Base-by-base conservation (phyloP, 2,888 invertebrate species). In the Rhorus exstirpatorius region DNA sequence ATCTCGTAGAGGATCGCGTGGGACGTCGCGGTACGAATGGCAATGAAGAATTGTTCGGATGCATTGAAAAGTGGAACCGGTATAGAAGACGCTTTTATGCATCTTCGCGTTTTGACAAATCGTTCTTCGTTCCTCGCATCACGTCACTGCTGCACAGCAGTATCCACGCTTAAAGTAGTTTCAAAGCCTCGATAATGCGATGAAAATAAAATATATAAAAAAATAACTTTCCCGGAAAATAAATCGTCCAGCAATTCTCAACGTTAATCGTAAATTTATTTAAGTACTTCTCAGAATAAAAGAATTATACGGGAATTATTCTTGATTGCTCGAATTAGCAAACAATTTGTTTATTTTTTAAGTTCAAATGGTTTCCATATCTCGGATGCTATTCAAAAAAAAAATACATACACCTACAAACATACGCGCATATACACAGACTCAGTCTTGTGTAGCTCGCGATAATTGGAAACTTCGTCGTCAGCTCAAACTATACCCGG, bases 91-190 rank as follows among this genome's bases (percentile, higher is more conserved):
- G 24, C 26, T 44, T 26, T 53, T 55, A 58, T 63, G 74, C 61
- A 51, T 70, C 77, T 74, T 53, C 17, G 26, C 31, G 60, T 8
- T 10, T 35, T 21, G 67, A 65, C 68, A 68, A 51, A 44, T 6
- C 67, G 35, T 38, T 72, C 65, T n/a, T 67, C 72, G 67, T 74
- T 79, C 53, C 24, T 68, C 79, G 61, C 67, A 79, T 79, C 72
- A 60, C 74, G 67, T 41, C 53, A 14, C 41, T 19, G 3, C 77
- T 46, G 49, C 65, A 55, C 41, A 24, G 21, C 44, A 35, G 38
- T 53, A 53, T 24, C 55, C 49, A 24, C 44, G 38, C 49, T 65
- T 53, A 8, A 38, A 10, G 46, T 46, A 44, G 26, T 72, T 70
- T 21, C 31, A 17, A 41, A 8, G 7, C 21, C 65, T 12, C 14